Conservation (phyloP, 2,888 invertebrate genomes). For the Cephus sareptanus region DNA sequence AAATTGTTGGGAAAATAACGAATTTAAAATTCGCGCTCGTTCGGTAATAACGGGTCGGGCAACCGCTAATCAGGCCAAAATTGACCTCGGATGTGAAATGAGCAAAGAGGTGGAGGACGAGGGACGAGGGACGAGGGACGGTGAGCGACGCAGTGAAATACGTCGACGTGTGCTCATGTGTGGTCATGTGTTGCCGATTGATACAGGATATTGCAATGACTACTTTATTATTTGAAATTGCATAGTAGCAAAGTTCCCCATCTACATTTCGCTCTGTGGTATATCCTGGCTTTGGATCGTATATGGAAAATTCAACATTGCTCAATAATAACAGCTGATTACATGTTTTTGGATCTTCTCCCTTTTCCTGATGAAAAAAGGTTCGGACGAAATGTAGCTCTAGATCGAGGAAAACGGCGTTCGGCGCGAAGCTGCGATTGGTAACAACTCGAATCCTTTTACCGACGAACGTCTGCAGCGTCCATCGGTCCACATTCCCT, state of each 20-base stretch:
- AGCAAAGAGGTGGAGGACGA: background rate
- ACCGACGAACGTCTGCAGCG: background rate
- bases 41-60: conserved; percentile 13
- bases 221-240: conserved; percentile 2
- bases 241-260: background rate
- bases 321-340: background rate
- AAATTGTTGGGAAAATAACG: too few species aligned
- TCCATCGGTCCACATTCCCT: background rate
- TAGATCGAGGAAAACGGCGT: background rate
- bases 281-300: background rate
- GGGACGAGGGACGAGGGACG: too few species aligned
- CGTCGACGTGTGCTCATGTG: too few species aligned
- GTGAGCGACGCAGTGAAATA: background rate
- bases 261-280: background rate
- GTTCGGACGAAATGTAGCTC: background rate
- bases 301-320: background rate
- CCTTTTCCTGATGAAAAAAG: background rate
- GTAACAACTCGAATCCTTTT: too few species aligned
- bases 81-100: conserved; percentile 6
- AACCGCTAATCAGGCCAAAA: conserved; percentile 24
- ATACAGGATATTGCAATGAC: background rate
- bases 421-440: background rate
- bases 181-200: background rate
- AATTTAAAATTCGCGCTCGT: too few species aligned
- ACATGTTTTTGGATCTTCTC: background rate